Percentiles rank a stretch among this genome's conserved stretches.
phyloP scores from a whole-genome alignment of 1,140 invertebrate species.

The Drosophila ercepeae region DNA sequence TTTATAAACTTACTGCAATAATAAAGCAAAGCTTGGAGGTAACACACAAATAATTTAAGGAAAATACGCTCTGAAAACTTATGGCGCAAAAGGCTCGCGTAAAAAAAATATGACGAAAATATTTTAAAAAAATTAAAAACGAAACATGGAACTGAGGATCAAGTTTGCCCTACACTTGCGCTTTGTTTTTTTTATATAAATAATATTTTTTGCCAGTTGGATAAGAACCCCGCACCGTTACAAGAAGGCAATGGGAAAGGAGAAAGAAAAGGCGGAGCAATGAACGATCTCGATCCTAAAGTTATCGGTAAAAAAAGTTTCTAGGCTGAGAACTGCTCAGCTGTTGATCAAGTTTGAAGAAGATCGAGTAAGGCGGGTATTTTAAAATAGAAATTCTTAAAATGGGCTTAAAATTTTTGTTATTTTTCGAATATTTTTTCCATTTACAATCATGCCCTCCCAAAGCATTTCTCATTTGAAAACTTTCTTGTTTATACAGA shows the following conservation, averaged over 20 bases:
- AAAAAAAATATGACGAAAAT: conserved; percentile 18
- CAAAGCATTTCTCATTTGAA: too few species aligned
- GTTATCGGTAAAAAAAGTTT: not conserved
- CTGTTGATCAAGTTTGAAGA: not conserved
- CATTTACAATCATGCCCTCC: too few species aligned
- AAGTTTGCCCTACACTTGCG: conserved; percentile 4
- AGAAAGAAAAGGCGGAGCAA: not conserved
- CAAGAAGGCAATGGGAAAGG: not conserved
- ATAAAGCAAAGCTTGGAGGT: not conserved
- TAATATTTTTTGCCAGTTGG: not conserved
- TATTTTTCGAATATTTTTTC: too few species aligned
- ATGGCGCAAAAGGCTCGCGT: conserved; percentile 8
- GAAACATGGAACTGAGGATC: conserved; percentile 1
- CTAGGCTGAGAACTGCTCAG: not conserved
- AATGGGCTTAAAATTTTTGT: too few species aligned
- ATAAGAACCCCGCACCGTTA: conserved; percentile 4
- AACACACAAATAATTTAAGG: conserved; percentile 29
- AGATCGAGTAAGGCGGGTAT: not conserved
- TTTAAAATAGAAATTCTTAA: too few species aligned
- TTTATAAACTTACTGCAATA: conserved; percentile 5
- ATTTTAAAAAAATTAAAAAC: conserved; percentile 28
- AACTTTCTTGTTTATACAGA: too few species aligned
- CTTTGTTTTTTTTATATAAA: conserved; percentile 15
- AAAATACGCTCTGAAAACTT: not conserved
- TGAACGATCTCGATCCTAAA: conserved; percentile 2